Evolutionary conservation across 2,888 invertebrate genomes (phyloP).

Genomic region (Hipparchia semele): DNA sequence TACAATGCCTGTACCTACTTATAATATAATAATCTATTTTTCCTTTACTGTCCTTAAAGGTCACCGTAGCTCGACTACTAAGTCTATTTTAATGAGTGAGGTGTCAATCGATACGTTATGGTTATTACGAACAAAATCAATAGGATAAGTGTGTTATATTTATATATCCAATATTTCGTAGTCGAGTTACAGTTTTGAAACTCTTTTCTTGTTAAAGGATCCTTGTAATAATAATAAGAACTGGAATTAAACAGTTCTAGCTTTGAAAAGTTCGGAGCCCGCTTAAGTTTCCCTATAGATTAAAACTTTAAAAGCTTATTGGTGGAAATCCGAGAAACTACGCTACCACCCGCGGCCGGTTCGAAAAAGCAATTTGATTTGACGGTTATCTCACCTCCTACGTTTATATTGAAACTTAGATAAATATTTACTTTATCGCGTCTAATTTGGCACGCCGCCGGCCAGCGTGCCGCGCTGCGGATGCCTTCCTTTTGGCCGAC

Average conservation of each 20-base stretch:
- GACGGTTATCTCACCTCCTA: conserved; percentile 80
- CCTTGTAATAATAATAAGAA: neutral
- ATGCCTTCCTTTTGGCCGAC: conserved; percentile 54
- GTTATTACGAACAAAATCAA: no score
- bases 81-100: no score
- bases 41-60: no score
- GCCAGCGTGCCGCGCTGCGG: conserved; percentile 59
- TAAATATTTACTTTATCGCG: conserved; percentile 81
- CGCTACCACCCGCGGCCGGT: conserved; percentile 73
- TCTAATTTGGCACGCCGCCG: conserved; percentile 79
- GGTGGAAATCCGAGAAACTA: conserved; percentile 63
- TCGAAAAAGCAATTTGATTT: conserved; percentile 78
- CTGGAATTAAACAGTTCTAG: neutral
- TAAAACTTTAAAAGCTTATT: conserved; percentile 48
- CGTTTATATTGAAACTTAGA: conserved; percentile 81
- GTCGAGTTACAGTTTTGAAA: no score
- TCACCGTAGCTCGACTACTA: no score
- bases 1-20: no score
- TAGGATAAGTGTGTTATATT: no score
- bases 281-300: conserved; percentile 38
- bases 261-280: conserved; percentile 27
- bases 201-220: no score
- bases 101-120: no score
- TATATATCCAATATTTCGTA: no score
- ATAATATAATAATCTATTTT: no score